Percentiles rank a stretch among this genome's conserved stretches.
Conservation (phyloP, 2,797 vertebrate genomes). For the Lagodon rhomboides region DNA sequence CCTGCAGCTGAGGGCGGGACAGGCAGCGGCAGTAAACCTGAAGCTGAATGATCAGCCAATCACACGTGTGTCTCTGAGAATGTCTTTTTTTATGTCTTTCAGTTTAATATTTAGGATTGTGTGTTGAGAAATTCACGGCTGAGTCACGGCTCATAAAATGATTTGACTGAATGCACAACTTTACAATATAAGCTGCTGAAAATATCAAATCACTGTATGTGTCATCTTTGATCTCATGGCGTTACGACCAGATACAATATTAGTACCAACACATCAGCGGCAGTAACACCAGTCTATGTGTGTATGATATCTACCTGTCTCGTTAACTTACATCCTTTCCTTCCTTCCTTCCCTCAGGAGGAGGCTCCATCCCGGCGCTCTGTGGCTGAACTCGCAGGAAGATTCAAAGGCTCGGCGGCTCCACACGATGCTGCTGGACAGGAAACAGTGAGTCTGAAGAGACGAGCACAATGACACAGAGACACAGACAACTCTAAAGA, state of each 20-base stretch:
- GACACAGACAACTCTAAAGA: not conserved
- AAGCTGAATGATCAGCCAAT: no score
- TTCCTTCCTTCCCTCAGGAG: slow-evolving; percentile 61
- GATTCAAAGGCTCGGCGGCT: slow-evolving; percentile 60
- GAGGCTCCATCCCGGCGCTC: slow-evolving; percentile 67
- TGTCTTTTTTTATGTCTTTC: no score
- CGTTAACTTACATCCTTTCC: not conserved
- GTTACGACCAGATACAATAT: no score
- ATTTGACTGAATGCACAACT: no score
- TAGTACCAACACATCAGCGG: not conserved
- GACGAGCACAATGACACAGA: no score
- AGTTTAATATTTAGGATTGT: no score
- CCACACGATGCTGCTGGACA: slow-evolving; percentile 12
- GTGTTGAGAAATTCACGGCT: no score
- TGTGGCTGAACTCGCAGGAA: slow-evolving; percentile 82
- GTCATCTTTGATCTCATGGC: no score
- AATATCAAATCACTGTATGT: no score
- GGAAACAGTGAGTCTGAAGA: slow-evolving; percentile 65
- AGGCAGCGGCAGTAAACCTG: no score
- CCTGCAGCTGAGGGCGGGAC: not conserved
- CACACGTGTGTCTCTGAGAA: no score
- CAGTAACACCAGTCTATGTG: not conserved
- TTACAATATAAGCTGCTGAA: not conserved
- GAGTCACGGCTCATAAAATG: no score
- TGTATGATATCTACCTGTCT: not conserved